Evolutionary conservation across 2,113 vertebrate genomes (phyloP).

Genomic region (Agelaius tricolor): DNA sequence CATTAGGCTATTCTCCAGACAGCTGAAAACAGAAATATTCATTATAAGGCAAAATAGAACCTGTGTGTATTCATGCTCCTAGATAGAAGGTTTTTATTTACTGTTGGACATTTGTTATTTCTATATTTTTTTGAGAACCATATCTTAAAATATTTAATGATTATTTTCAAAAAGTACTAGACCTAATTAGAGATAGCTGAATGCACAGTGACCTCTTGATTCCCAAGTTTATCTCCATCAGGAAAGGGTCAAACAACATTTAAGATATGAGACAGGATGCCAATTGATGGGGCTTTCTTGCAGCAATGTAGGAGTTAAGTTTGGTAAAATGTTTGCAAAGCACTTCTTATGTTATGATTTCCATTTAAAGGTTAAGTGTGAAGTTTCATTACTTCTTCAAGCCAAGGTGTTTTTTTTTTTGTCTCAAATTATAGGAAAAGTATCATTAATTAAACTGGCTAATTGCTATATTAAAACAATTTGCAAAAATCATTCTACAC

Average conservation of each 20-base stretch:
- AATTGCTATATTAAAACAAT: constrained; percentile 20
- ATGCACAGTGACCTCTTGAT: not conserved
- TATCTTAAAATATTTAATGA: not conserved
- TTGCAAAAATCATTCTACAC: not conserved
- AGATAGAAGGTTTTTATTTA: not conserved
- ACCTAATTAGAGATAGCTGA: not conserved
- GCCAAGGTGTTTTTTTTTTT: not conserved
- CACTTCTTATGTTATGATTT: not conserved
- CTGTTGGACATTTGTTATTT: not conserved
- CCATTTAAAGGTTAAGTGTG: not conserved
- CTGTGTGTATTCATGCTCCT: not conserved
- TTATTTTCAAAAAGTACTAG: not conserved
- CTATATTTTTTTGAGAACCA: not conserved
- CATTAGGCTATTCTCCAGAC: not conserved
- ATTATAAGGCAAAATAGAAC: not conserved
- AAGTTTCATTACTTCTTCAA: constrained; percentile 1
- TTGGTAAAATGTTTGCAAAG: not conserved
- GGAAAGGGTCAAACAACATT: not conserved
- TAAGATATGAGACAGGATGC: not conserved
- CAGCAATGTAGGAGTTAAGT: not conserved
- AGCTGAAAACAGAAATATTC: not conserved
- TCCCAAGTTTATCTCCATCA: not conserved
- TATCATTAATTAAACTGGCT: not conserved
- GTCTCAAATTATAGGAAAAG: not conserved
- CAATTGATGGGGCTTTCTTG: not conserved